phyloP scores from a whole-genome alignment of 2,888 invertebrate species.

The Acrobasis consociella region DNA sequence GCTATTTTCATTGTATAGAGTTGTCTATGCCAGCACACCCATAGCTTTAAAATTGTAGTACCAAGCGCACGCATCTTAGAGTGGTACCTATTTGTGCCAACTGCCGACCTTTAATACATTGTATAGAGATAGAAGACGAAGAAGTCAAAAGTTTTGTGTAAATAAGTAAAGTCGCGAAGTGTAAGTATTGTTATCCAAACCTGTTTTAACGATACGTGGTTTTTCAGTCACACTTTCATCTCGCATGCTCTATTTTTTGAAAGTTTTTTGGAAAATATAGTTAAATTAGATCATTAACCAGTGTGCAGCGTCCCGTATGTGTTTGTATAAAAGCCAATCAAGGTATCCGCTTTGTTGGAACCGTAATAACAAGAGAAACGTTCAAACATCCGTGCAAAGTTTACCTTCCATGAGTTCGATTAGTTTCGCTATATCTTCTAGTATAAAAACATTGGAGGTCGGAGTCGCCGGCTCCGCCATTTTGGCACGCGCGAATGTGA shows the following conservation, averaged over 20 bases:
- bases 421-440: conserved; percentile 25
- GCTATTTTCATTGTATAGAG: too few species aligned
- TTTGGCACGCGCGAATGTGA: conserved; percentile 23
- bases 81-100: too few species aligned
- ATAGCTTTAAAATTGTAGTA: too few species aligned
- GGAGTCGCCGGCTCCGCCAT: conserved; percentile 22
- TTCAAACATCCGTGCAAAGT: conserved; percentile 3
- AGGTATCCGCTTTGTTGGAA: conserved; percentile 16
- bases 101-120: too few species aligned
- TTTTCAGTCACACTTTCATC: background rate
- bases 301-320: background rate
- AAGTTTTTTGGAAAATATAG: background rate
- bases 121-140: too few species aligned
- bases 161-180: too few species aligned
- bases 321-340: conserved; percentile 15
- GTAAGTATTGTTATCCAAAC: too few species aligned
- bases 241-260: background rate
- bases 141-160: too few species aligned
- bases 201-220: background rate
- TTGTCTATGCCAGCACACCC: too few species aligned
- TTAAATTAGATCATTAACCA: background rate
- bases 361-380: conserved; percentile 7
- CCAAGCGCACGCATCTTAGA: too few species aligned
- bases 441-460: conserved; percentile 21
- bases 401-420: conserved; percentile 24